Conservation (phyloP, 2,888 invertebrate species). For the Limnephilus marmoratus region DNA sequence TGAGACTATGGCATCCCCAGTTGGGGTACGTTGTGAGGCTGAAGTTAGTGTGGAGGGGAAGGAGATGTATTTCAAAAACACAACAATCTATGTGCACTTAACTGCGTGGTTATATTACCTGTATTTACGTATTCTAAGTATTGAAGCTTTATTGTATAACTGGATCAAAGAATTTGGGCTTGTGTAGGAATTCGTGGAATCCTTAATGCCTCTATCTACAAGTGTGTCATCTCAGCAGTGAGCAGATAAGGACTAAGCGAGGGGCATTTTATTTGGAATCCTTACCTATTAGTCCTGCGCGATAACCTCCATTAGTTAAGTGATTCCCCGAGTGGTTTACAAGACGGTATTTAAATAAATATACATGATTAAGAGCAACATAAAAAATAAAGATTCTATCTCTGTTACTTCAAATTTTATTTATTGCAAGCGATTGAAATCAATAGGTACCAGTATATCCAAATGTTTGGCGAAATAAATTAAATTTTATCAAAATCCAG, state of each 20-base stretch:
- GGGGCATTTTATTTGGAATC: slow-evolving; percentile 26
- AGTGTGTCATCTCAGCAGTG: background rate
- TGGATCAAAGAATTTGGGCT: slow-evolving; percentile 2
- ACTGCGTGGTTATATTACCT: no score
- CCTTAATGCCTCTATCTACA: background rate
- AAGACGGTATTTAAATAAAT: background rate
- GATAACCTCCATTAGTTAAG: slow-evolving; percentile 21
- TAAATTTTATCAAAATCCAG: background rate
- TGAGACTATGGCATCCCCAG: no score
- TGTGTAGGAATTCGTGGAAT: slow-evolving; percentile 19
- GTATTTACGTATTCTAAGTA: no score
- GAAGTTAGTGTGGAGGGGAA: no score
- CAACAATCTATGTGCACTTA: background rate
- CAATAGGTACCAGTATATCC: background rate
- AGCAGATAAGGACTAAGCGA: slow-evolving; percentile 17
- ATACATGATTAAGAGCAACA: background rate
- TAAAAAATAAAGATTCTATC: background rate
- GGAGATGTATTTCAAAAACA: background rate
- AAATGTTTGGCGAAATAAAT: background rate
- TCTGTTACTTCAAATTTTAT: background rate
- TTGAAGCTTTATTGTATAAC: background rate
- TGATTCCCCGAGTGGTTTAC: background rate
- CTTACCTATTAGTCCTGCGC: background rate
- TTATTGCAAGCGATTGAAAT: background rate
- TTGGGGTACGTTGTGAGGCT: no score